These are phyloP conservation scores for Scarus forsteni DNA, from an alignment of 2,797 vertebrate species.

Conservation along the genomic window DNA sequence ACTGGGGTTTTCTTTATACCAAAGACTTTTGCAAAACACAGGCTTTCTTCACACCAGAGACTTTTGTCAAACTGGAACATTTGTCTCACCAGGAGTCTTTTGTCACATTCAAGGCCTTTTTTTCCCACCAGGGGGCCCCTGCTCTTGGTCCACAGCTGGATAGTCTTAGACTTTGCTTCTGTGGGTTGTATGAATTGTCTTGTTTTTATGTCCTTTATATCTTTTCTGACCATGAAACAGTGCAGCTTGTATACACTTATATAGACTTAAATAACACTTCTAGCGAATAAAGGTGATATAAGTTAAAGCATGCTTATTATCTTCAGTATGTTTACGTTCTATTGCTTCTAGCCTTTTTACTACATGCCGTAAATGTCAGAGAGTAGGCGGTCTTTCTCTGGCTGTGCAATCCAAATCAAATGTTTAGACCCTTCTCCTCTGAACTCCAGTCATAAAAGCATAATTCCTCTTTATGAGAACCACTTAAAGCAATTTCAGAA, in stretches of 20 bases:
- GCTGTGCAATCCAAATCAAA: constrained; percentile 7
- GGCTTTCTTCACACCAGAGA: no score
- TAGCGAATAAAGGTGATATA: not conserved
- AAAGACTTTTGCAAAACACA: no score
- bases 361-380: constrained; percentile 18
- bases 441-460: constrained; percentile 14
- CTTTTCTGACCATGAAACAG: not conserved
- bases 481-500: constrained; percentile 26
- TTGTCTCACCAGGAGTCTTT: no score
- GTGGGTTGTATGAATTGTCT: not conserved
- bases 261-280: not conserved
- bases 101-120: no score
- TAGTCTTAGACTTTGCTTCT: no score
- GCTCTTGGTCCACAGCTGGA: no score
- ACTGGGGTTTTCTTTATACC: no score
- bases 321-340: not conserved
- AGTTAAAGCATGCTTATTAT: not conserved
- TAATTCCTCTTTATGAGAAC: constrained; percentile 24
- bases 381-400: not conserved
- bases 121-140: no score
- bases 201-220: not conserved
- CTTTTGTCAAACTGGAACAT: no score
- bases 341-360: not conserved
- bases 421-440: constrained; percentile 11
- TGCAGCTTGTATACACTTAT: not conserved